These are phyloP conservation scores for Salminus brasiliensis DNA, from an alignment of 2,113 vertebrate species.

Conservation along the genomic window DNA sequence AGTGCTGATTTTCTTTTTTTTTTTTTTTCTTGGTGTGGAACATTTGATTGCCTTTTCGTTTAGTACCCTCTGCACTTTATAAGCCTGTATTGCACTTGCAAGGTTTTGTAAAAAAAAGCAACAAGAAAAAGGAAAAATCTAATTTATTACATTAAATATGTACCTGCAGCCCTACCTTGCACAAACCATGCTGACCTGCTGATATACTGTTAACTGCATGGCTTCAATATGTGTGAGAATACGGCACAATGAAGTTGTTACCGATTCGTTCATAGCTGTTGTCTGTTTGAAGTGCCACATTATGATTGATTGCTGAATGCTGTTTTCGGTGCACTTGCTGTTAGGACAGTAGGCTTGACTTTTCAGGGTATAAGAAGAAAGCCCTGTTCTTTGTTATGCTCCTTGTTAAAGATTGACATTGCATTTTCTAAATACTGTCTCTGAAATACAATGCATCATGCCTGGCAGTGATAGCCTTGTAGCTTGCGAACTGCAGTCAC, in stretches of 20 bases:
- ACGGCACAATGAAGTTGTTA: neutral
- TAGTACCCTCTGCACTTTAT: neutral
- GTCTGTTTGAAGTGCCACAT: neutral
- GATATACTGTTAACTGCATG: slow-evolving; percentile 14
- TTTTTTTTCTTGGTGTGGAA: neutral
- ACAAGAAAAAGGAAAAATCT: no score
- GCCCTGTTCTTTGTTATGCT: neutral
- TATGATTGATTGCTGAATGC: neutral
- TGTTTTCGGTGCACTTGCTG: neutral
- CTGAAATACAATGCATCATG: neutral
- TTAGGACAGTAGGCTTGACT: neutral
- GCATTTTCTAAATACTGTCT: no score
- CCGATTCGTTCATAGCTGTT: neutral
- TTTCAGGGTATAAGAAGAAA: neutral
- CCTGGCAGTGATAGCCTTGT: no score
- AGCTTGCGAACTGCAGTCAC: neutral
- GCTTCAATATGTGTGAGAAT: neutral
- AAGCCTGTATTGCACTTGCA: slow-evolving; percentile 9
- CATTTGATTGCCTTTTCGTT: neutral
- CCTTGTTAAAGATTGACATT: no score
- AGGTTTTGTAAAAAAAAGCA: neutral
- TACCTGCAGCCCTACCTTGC: neutral
- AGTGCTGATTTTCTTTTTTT: no score
- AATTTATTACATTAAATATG: no score
- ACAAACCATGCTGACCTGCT: neutral